Conservation (phyloP, 2,888 invertebrate species). For the Nysson spinosus region DNA sequence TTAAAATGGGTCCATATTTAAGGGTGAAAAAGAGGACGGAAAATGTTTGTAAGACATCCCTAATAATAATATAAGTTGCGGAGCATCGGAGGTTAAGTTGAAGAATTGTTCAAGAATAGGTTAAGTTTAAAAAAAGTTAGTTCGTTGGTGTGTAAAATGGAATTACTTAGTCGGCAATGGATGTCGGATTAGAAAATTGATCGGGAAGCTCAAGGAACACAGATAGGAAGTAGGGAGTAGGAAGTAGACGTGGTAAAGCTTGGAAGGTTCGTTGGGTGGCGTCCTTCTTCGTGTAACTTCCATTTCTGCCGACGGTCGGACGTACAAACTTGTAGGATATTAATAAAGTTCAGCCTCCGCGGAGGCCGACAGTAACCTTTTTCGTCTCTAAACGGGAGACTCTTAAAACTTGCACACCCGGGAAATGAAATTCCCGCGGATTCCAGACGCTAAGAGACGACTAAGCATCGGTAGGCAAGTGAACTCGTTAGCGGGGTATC, state of each 20-base stretch:
- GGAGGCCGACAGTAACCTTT: constrained; percentile 32
- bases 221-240: too few species aligned
- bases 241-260: constrained; percentile 11
- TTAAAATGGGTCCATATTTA: too few species aligned
- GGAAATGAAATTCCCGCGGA: constrained; percentile 51
- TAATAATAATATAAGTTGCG: not conserved
- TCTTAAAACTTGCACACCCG: constrained; percentile 48
- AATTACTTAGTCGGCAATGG: not conserved
- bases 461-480: constrained; percentile 40
- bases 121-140: too few species aligned
- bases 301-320: constrained; percentile 22
- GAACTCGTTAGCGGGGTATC: constrained; percentile 41
- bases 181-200: constrained; percentile 18
- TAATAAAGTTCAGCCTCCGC: constrained; percentile 61
- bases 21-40: too few species aligned
- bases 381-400: constrained; percentile 31
- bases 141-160: not conserved
- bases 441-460: constrained; percentile 26
- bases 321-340: constrained; percentile 56
- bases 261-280: constrained; percentile 2
- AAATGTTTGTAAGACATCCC: too few species aligned
- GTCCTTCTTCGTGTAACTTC: constrained; percentile 16
- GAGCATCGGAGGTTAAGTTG: too few species aligned
- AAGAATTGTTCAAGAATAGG: too few species aligned
- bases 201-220: not conserved